Conservation (phyloP, 2,113 vertebrate species). For the Pheucticus melanocephalus region DNA sequence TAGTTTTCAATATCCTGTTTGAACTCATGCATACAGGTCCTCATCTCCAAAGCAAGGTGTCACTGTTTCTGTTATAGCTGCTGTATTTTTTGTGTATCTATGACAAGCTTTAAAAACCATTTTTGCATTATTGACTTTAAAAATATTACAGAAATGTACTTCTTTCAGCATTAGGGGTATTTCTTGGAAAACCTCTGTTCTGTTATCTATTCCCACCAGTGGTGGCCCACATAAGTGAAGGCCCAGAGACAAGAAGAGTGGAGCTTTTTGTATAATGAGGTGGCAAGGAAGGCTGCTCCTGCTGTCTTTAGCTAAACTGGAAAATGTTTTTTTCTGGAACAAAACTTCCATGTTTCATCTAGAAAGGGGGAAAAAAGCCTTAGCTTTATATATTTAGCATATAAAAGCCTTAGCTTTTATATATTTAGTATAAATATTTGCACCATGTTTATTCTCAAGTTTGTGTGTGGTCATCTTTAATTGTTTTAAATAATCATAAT, state of each 20-base stretch:
- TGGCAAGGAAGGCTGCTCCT: neutral
- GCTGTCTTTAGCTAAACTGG: neutral
- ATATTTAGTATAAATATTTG: neutral
- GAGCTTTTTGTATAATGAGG: neutral
- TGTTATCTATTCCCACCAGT: neutral
- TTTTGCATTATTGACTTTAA: neutral
- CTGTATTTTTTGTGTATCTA: neutral
- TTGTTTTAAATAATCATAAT: neutral
- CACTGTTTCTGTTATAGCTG: neutral
- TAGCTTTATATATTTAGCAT: neutral
- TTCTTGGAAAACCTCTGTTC: neutral
- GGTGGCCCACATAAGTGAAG: neutral
- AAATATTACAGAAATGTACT: neutral
- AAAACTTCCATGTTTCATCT: neutral
- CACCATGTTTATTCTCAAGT: neutral
- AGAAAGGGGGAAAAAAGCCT: neutral
- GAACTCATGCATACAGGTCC: accelerated
- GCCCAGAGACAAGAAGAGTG: neutral
- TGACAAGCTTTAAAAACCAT: neutral
- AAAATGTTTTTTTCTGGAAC: neutral
- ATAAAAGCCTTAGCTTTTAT: neutral
- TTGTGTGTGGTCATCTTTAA: neutral
- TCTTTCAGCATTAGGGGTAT: neutral
- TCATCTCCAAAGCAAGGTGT: neutral
- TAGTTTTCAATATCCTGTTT: neutral